Percentiles rank a stretch among this genome's conserved stretches.
phyloP scores from a whole-genome alignment of 2,888 invertebrate species.

The Machimus rusticus region DNA sequence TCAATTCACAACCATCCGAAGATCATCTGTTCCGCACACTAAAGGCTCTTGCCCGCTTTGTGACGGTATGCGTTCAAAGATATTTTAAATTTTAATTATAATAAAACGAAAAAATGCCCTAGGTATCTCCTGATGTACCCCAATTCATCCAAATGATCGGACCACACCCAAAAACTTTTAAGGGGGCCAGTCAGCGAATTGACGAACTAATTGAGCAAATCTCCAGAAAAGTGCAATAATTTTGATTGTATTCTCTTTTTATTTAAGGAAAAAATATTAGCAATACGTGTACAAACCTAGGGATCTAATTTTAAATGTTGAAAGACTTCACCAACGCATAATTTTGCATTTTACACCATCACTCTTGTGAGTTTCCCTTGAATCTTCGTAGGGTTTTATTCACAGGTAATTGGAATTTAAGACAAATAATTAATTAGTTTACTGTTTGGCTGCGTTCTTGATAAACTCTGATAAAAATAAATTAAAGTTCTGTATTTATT shows the following conservation, averaged over 20 bases:
- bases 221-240: constrained; percentile 69
- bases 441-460: not conserved
- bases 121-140: constrained; percentile 85
- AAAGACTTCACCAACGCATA: not conserved
- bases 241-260: not conserved
- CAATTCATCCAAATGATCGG: constrained; percentile 91
- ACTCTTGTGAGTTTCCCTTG: not conserved
- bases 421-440: not conserved
- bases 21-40: constrained; percentile 81
- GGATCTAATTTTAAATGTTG: not conserved
- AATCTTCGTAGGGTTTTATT: not conserved
- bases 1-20: constrained; percentile 80
- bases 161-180: constrained; percentile 82
- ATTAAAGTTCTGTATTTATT: not conserved
- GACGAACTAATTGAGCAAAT: constrained; percentile 83
- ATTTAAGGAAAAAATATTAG: not conserved
- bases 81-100: not conserved
- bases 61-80: constrained; percentile 54
- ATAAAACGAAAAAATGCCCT: constrained; percentile 48
- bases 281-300: constrained; percentile 20
- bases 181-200: constrained; percentile 80
- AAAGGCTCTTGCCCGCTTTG: constrained; percentile 74
- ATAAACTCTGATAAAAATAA: too few species aligned
- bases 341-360: not conserved
- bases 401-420: not conserved